phyloP scores from a whole-genome alignment of 2,888 invertebrate species.

The Euclidia mi region DNA sequence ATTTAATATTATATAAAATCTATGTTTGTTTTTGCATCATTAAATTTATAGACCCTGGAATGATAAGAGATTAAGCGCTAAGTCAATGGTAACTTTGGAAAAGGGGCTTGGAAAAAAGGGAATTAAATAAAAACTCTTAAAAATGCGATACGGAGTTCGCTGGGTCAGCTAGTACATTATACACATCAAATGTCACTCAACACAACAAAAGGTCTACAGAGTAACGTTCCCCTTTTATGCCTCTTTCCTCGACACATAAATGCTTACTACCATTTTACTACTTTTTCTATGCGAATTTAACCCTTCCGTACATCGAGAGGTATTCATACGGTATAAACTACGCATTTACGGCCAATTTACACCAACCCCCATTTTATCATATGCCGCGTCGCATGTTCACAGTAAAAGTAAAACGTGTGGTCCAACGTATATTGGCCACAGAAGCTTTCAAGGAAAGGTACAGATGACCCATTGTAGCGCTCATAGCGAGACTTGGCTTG shows the following conservation, averaged over 20 bases:
- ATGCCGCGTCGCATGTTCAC: conserved; percentile 5
- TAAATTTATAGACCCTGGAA: too few relatives aligned
- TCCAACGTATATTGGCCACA: conserved; percentile 54
- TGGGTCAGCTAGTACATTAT: too few relatives aligned
- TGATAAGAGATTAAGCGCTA: too few relatives aligned
- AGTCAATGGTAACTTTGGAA: too few relatives aligned
- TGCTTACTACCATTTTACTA: conserved; percentile 79
- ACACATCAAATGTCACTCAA: conserved; percentile 62
- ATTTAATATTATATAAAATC: too few relatives aligned
- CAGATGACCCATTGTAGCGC: conserved; percentile 80
- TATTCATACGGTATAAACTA: conserved; percentile 80
- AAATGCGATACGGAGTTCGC: too few relatives aligned
- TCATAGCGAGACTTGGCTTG: too few relatives aligned
- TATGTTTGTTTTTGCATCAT: too few relatives aligned
- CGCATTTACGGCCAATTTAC: conserved; percentile 62
- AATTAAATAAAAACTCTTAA: too few relatives aligned
- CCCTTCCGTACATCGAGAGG: conserved; percentile 77
- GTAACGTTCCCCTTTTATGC: conserved; percentile 69
- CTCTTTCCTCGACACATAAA: conserved; percentile 74
- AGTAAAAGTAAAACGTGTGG: conserved; percentile 34
- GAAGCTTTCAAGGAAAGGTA: conserved; percentile 74
- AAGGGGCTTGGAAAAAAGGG: too few relatives aligned
- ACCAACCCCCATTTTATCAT: conserved; percentile 53
- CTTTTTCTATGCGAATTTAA: conserved; percentile 72
- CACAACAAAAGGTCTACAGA: conserved; percentile 67